These are phyloP conservation scores for Watsonalla binaria DNA, from an alignment of 2,888 invertebrate species.

Conservation along the genomic window DNA sequence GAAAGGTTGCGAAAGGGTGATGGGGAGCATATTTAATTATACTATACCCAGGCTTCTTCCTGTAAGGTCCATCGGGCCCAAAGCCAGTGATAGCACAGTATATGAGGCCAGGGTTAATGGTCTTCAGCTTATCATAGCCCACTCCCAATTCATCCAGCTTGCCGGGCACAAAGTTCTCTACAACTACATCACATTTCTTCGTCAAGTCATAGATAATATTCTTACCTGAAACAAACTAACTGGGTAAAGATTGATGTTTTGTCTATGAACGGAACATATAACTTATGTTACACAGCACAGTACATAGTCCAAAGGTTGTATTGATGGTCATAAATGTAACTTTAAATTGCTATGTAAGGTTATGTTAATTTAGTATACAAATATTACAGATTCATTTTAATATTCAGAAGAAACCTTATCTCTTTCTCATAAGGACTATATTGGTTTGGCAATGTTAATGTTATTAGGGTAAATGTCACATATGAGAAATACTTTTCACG, in stretches of 20 bases:
- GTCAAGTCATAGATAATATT: conserved; percentile 84
- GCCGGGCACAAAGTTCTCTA: conserved; percentile 97
- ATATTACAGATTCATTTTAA: not conserved
- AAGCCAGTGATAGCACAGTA: conserved; percentile 97
- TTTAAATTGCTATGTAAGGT: no score
- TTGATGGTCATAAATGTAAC: not conserved
- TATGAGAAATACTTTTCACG: no score
- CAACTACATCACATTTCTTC: conserved; percentile 88
- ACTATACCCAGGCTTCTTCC: conserved; percentile 85
- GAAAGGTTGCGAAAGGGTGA: no score
- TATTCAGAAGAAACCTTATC: not conserved
- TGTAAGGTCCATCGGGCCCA: conserved; percentile 92
- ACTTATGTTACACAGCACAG: no score
- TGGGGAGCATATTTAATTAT: no score
- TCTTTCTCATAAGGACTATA: not conserved
- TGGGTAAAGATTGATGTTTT: not conserved
- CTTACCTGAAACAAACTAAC: conserved; percentile 51
- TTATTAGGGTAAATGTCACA: no score
- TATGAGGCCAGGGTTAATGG: conserved; percentile 86
- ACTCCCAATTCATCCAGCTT: conserved; percentile 86
- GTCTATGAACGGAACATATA: no score
- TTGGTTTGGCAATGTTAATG: not conserved
- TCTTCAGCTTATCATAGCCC: conserved; percentile 86
- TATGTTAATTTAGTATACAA: not conserved
- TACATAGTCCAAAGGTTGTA: no score